A percentile compares a stretch with the other conserved stretches of the same genome.
phyloP scores from a whole-genome alignment of 2,113 vertebrate species.

The Seriola dumerili region DNA sequence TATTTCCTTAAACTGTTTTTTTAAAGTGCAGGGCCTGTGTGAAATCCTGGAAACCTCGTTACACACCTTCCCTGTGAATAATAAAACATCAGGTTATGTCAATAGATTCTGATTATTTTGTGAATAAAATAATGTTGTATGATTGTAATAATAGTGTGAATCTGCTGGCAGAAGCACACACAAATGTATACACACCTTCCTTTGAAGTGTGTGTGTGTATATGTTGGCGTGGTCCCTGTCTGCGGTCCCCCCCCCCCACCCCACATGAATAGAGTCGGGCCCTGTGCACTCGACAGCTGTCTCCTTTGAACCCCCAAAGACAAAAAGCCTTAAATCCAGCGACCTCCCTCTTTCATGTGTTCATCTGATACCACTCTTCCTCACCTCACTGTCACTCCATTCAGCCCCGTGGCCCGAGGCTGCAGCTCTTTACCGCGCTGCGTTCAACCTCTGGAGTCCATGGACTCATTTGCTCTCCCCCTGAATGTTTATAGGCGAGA shows the following conservation, averaged over 20 bases:
- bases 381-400: slow-evolving; percentile 63
- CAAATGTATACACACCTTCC: slow-evolving; percentile 41
- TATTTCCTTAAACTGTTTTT: slow-evolving; percentile 32
- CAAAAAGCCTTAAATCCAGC: slow-evolving; percentile 84
- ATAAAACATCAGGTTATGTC: neutral
- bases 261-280: slow-evolving; percentile 80
- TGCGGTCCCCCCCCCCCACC: slow-evolving; percentile 49
- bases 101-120: slow-evolving; percentile 9
- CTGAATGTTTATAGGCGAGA: slow-evolving; percentile 1
- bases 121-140: slow-evolving; percentile 1
- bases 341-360: slow-evolving; percentile 83
- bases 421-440: slow-evolving; percentile 13
- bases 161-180: slow-evolving; percentile 16
- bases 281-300: slow-evolving; percentile 84
- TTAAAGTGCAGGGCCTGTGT: neutral
- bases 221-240: slow-evolving; percentile 72
- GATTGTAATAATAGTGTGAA: slow-evolving; percentile 26
- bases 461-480: neutral
- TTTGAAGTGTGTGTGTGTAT: slow-evolving; percentile 76
- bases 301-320: slow-evolving; percentile 85
- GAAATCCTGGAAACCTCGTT: neutral
- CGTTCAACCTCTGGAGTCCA: slow-evolving; percentile 18
- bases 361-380: slow-evolving; percentile 81
- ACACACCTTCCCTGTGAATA: neutral
- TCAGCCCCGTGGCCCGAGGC: slow-evolving; percentile 58